phyloP scores from a whole-genome alignment of 2,888 invertebrate species.

The Vanessa cardui region DNA sequence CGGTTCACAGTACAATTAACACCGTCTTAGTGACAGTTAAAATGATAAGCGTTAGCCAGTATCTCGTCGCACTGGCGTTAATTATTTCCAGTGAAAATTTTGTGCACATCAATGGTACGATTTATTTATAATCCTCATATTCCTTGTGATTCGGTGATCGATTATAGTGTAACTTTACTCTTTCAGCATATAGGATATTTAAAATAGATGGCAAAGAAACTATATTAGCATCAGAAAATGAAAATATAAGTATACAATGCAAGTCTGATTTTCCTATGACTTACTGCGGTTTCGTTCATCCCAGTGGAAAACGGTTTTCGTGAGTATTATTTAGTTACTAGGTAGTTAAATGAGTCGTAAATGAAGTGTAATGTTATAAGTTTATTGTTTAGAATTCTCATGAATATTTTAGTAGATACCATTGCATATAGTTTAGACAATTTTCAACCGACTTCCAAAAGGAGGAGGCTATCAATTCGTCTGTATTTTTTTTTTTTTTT shows the following conservation, averaged over 20 bases:
- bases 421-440: neutral
- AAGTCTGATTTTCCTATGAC: slow-evolving; percentile 63
- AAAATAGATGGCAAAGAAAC: slow-evolving; percentile 59
- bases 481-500: too few relatives aligned
- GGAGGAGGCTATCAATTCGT: too few relatives aligned
- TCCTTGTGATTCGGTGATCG: neutral
- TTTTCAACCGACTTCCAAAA: too few relatives aligned
- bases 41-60: slow-evolving; percentile 32
- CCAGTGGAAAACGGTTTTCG: slow-evolving; percentile 72
- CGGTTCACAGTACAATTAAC: neutral
- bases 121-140: slow-evolving; percentile 7
- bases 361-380: neutral
- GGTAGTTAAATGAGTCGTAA: neutral
- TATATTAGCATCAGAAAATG: slow-evolving; percentile 66
- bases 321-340: slow-evolving; percentile 51
- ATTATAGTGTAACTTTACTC: slow-evolving; percentile 12
- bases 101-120: slow-evolving; percentile 30
- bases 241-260: slow-evolving; percentile 64
- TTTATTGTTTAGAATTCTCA: neutral
- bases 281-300: slow-evolving; percentile 74
- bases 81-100: slow-evolving; percentile 22
- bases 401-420: neutral
- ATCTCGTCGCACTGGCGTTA: slow-evolving; percentile 18
- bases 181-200: slow-evolving; percentile 64
- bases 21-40: slow-evolving; percentile 33